Conservation (phyloP, 2,888 invertebrate species). For the Scaptomyza tumidula region DNA sequence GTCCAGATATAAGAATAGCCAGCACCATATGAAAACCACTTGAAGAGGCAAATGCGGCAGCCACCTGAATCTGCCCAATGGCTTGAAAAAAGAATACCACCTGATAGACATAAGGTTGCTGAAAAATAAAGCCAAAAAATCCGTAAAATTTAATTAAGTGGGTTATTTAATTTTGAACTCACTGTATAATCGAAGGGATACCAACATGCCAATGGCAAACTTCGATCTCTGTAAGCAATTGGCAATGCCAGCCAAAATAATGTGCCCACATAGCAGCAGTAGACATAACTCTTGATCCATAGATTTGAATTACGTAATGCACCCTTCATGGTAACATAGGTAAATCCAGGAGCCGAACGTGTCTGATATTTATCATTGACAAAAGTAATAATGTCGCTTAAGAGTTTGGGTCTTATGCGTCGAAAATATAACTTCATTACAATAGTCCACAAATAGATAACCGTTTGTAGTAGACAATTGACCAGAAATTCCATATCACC, state of each 20-base stretch:
- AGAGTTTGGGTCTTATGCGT: conserved; percentile 46
- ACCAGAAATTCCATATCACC: conserved; percentile 73
- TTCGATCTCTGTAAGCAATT: conserved; percentile 65
- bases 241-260: conserved; percentile 62
- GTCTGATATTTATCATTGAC: conserved; percentile 63
- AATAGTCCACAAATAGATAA: conserved; percentile 75
- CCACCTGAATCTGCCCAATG: conserved; percentile 81
- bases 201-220: conserved; percentile 79
- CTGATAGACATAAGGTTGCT: conserved; percentile 75
- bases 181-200: conserved; percentile 82
- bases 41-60: conserved; percentile 72
- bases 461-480: conserved; percentile 71
- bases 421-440: conserved; percentile 76
- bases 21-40: conserved; percentile 82
- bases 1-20: conserved; percentile 76
- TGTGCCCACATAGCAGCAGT: conserved; percentile 56
- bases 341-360: conserved; percentile 76
- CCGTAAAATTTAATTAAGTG: not conserved
- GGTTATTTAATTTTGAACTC: not conserved
- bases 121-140: too few relatives aligned
- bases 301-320: conserved; percentile 53
- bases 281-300: conserved; percentile 66
- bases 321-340: conserved; percentile 71
- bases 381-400: conserved; percentile 53
- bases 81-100: conserved; percentile 78